Conservation (phyloP, 2,888 invertebrate species). For the Dioctria linearis region DNA sequence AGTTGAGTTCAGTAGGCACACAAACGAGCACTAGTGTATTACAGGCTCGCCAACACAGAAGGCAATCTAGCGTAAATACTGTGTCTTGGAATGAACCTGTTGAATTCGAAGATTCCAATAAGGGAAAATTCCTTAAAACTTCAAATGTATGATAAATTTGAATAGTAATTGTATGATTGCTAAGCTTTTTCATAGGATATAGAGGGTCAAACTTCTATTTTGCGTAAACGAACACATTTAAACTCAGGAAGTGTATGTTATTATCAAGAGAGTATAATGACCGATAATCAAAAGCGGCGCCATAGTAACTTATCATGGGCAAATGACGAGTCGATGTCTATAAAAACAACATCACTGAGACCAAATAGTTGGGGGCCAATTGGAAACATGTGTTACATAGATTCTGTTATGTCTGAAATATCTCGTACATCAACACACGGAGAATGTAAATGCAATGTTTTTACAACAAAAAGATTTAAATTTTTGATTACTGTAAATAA, state of each 20-base stretch:
- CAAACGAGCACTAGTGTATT: background rate
- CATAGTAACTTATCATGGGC: constrained; percentile 65
- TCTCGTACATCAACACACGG: constrained; percentile 88
- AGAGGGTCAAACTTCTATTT: constrained; percentile 15
- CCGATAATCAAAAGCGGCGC: constrained; percentile 60
- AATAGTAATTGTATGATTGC: constrained; percentile 47
- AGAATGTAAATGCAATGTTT: constrained; percentile 80
- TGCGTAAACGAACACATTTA: background rate
- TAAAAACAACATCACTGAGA: constrained; percentile 61
- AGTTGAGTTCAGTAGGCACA: background rate
- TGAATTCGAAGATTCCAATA: constrained; percentile 17
- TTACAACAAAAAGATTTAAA: background rate
- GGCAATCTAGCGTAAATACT: constrained; percentile 69
- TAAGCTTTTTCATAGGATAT: constrained; percentile 57
- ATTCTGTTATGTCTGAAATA: constrained; percentile 83
- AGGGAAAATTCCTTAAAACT: background rate
- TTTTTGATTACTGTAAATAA: constrained; percentile 24
- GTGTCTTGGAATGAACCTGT: constrained; percentile 71
- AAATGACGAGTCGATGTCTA: constrained; percentile 63
- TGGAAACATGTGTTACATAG: constrained; percentile 72
- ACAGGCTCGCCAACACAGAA: constrained; percentile 63
- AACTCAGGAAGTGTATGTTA: constrained; percentile 35
- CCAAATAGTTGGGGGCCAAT: constrained; percentile 71
- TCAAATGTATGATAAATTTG: constrained; percentile 17
- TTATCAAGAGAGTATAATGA: background rate